These are phyloP conservation scores for Octodon degus DNA, from an alignment of 2,113 vertebrate species.

Conservation along the genomic window DNA sequence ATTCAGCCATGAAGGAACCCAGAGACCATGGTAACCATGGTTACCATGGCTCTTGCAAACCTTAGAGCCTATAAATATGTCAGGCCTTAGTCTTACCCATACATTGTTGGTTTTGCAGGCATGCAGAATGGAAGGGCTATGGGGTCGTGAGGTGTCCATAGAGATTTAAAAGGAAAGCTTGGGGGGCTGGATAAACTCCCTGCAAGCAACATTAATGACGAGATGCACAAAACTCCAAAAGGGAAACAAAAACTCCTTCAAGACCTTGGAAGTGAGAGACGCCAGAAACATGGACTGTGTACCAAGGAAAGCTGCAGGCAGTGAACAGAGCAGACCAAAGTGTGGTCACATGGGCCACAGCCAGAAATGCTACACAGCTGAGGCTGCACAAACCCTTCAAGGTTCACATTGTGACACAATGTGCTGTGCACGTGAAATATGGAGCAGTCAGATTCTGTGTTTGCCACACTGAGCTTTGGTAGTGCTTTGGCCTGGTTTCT, in stretches of 20 bases:
- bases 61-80: too few relatives aligned
- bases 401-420: background rate
- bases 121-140: background rate
- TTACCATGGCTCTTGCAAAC: too few relatives aligned
- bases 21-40: background rate
- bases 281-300: background rate
- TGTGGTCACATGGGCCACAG: too few relatives aligned
- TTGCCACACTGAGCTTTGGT: background rate
- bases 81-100: background rate
- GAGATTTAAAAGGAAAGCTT: background rate
- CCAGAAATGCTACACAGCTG: background rate
- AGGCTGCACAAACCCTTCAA: background rate
- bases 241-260: background rate
- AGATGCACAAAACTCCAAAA: background rate
- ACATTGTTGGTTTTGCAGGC: background rate
- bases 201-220: too few relatives aligned
- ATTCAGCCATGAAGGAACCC: background rate
- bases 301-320: background rate
- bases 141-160: background rate
- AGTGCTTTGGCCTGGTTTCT: background rate
- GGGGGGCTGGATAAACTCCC: background rate
- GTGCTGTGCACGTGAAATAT: background rate
- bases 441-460: too few relatives aligned
- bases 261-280: background rate
- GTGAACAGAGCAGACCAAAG: background rate